Evolutionary conservation across 2,797 vertebrate genomes (phyloP), one percentile per base, ranked within the genome.

Genomic region (Craterocephalus amniculus): DNA sequence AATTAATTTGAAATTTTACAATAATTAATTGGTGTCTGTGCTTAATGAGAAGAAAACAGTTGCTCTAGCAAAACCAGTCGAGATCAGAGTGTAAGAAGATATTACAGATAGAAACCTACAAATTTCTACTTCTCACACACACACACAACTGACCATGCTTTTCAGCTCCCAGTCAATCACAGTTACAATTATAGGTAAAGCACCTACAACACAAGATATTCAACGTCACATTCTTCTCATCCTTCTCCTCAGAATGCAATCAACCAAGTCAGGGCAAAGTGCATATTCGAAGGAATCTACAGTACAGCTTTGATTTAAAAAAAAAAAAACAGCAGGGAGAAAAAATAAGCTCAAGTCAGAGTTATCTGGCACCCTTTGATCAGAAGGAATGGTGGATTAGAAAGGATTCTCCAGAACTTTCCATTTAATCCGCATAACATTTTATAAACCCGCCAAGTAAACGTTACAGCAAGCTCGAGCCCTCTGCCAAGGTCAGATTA

Each of bases 321-420:
- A 29, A 29, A 16, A 27, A 52, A 54, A 67, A 68, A 80, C 67
- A 64, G 79, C 24, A 51, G 20, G 57, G 35, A 72, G 38, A 68
- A 71, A 71, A 85, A 82, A 74, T 67, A 76, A 74, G 72, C 87
- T 87, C 59, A 83, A 88, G 72, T 88, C 78, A 32, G 58, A 83
- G 76, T 79, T 86, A 88, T 90, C 85, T 87, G 63, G 16, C 71
- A 79, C 38, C 76, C 88, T 94, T 92, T 92, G 92, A 94, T 92
- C 89, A 88, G 72, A 58, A 75, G 82, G 70, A 85, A 71, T 13
- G 70, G 80, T 87, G 91, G 92, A 93, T 93, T 92, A 92, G 75
- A 83, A 76, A 79, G 81, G 88, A 93, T 91, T 91, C 90, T 82
- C 78, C 73, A 77, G 67, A 86, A 89, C 73, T 87, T 87, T 89